These are phyloP conservation scores for Acanthiza pusilla DNA, from an alignment of 2,797 vertebrate genomes.

Conservation along the genomic window DNA sequence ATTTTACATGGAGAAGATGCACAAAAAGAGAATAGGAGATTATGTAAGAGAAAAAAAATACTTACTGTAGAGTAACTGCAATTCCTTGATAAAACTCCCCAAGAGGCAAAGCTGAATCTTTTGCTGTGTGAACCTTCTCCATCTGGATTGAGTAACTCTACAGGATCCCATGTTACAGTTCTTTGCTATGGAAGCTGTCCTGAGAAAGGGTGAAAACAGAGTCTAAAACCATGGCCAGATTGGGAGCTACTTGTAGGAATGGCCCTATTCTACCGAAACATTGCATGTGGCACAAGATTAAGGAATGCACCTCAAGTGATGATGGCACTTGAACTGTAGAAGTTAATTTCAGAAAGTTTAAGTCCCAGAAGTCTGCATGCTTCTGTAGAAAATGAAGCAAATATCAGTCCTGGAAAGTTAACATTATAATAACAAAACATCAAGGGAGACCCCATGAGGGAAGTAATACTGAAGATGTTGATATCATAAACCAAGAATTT, in stretches of 20 bases:
- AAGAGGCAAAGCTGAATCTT: not conserved
- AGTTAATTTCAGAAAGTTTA: not conserved
- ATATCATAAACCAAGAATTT: not conserved
- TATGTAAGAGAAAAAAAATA: not conserved
- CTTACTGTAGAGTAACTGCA: not conserved
- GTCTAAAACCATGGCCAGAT: not conserved
- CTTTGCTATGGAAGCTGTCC: not conserved
- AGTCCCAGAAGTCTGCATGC: not conserved
- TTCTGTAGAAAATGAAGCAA: not conserved
- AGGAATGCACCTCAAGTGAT: not conserved
- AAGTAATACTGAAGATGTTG: not conserved
- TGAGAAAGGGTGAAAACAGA: not conserved
- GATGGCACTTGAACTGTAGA: not conserved
- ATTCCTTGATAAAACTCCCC: not conserved
- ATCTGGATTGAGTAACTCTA: not conserved
- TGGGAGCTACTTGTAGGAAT: slow-evolving; percentile 58
- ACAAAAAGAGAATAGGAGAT: not conserved
- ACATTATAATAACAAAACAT: not conserved
- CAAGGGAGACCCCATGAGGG: not conserved
- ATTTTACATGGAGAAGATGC: not conserved
- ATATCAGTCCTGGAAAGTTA: not conserved
- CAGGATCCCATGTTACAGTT: rapidly evolving
- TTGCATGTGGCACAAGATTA: not conserved
- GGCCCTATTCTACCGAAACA: slow-evolving; percentile 43
- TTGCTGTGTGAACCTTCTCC: not conserved